These are phyloP conservation scores for Laupala kohalensis DNA, from an alignment of 1,140 invertebrate species.

Conservation along the genomic window DNA sequence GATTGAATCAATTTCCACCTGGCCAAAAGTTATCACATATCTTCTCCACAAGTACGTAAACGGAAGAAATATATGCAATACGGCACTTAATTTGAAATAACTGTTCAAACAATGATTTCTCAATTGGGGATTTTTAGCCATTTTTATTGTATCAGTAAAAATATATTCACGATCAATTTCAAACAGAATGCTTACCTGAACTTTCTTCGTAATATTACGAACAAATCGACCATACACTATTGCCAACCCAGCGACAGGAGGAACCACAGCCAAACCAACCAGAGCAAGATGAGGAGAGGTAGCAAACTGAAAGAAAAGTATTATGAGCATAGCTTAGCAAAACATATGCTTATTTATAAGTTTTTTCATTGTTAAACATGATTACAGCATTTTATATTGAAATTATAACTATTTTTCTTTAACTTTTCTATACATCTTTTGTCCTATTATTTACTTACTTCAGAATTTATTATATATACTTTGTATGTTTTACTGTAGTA, in stretches of 20 bases:
- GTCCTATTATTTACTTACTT: no score
- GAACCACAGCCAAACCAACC: conserved; percentile 75
- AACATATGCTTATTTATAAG: no score
- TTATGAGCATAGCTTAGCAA: no score
- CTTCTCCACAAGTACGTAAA: no score
- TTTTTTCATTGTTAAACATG: no score
- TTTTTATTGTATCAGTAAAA: not conserved
- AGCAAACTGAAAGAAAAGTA: conserved; percentile 73
- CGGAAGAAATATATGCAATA: no score
- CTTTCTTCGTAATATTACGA: conserved; percentile 64
- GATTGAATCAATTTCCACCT: not conserved
- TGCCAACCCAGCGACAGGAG: conserved; percentile 71
- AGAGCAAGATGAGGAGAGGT: conserved; percentile 77
- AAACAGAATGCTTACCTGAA: conserved; percentile 46
- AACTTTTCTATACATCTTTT: no score
- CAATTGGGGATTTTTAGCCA: not conserved
- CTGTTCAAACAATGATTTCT: not conserved
- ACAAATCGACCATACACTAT: conserved; percentile 84
- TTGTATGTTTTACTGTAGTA: no score
- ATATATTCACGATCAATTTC: not conserved
- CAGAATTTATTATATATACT: no score
- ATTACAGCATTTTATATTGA: no score
- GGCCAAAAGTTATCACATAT: no score
- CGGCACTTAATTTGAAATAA: not conserved
- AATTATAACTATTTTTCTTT: no score